phyloP scores from a whole-genome alignment of 2,113 vertebrate species.

The Notarius quadriscutis region DNA sequence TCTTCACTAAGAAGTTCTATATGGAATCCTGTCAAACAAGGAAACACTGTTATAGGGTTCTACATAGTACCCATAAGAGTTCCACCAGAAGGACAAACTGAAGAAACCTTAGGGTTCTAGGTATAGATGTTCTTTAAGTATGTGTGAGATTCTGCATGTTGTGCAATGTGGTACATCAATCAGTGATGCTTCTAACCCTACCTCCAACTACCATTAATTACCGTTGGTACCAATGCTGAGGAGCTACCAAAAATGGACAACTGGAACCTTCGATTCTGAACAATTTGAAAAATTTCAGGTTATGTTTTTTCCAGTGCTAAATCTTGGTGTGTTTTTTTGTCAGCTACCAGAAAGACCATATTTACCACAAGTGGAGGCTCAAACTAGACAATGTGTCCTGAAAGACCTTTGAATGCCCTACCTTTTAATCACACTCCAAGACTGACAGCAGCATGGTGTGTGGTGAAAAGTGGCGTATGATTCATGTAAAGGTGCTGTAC shows the following conservation, averaged over 20 bases:
- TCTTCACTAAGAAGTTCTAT: not conserved
- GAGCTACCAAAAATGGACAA: not conserved
- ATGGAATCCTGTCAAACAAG: not conserved
- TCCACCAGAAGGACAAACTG: not conserved
- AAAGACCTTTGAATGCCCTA: slow-evolving; percentile 9
- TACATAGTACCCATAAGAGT: not conserved
- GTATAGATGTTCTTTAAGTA: not conserved
- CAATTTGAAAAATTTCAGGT: not conserved
- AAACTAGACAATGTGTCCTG: not conserved
- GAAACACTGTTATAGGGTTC: not conserved
- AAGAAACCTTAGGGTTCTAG: not conserved
- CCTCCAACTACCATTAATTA: not conserved
- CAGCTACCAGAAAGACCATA: not conserved
- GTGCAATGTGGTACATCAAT: not conserved
- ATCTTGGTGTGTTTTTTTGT: not conserved
- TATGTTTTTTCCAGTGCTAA: not conserved
- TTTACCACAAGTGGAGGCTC: slow-evolving; percentile 4
- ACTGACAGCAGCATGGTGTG: slow-evolving; percentile 17
- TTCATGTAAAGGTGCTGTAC: slow-evolving; percentile 39
- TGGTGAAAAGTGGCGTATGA: slow-evolving; percentile 38
- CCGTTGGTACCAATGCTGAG: not conserved
- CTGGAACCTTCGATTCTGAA: not conserved
- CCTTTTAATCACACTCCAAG: slow-evolving; percentile 19
- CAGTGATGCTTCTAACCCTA: not conserved
- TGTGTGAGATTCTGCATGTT: not conserved